Conservation (phyloP, 2,888 invertebrate genomes). For the Drosophila tanythrix region DNA sequence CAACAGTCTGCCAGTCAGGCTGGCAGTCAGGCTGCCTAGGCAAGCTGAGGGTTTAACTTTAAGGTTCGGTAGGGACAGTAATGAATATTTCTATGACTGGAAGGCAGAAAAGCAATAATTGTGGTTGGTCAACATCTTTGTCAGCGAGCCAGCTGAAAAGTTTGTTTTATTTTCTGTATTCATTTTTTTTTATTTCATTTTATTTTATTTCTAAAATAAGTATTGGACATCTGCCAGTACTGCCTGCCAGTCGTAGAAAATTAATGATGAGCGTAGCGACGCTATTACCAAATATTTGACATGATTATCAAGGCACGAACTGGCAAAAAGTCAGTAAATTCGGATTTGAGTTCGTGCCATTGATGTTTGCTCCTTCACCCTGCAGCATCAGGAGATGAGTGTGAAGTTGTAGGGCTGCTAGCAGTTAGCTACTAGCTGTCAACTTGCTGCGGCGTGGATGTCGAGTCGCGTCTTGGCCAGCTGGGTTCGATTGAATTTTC, state of each 20-base stretch:
- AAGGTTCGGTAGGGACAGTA: slow-evolving; percentile 37
- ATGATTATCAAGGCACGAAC: slow-evolving; percentile 60
- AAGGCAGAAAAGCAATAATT: slow-evolving; percentile 63
- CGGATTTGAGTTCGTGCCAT: slow-evolving; percentile 34
- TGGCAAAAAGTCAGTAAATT: slow-evolving; percentile 49
- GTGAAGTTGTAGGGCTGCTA: slow-evolving; percentile 2
- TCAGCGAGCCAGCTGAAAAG: slow-evolving; percentile 52
- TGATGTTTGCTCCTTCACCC: slow-evolving; percentile 38
- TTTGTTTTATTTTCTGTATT: slow-evolving; percentile 28
- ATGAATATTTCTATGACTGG: slow-evolving; percentile 63
- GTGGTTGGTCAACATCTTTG: slow-evolving; percentile 63
- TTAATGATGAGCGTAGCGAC: slow-evolving; percentile 58
- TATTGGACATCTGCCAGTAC: slow-evolving; percentile 68
- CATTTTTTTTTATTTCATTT: slow-evolving; percentile 3
- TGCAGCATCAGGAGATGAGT: neutral
- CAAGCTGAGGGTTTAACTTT: slow-evolving; percentile 8
- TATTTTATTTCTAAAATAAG: slow-evolving; percentile 19
- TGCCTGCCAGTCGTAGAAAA: slow-evolving; percentile 37
- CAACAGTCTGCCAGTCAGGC: slow-evolving; percentile 19
- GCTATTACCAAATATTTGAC: slow-evolving; percentile 66
- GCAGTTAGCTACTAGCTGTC: slow-evolving; percentile 20
- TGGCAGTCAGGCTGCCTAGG: slow-evolving; percentile 16
- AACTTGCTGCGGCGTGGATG: slow-evolving; percentile 36
- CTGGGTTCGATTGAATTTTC: slow-evolving; percentile 76
- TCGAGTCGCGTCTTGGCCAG: slow-evolving; percentile 50